Evolutionary conservation across 2,888 invertebrate species (phyloP).

Genomic region (Caenorhabditis imperialis): DNA sequence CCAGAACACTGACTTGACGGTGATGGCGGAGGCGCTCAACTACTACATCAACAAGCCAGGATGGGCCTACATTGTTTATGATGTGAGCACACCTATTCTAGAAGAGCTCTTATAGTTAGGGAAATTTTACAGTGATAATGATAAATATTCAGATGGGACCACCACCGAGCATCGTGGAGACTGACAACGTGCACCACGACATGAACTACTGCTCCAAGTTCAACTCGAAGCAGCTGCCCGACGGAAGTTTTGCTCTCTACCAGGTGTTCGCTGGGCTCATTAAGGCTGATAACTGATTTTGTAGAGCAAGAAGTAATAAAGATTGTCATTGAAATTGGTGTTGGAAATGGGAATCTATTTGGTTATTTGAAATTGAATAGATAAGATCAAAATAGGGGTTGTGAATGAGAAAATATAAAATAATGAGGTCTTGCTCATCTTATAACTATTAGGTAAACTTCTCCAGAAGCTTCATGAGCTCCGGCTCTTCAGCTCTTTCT

Average conservation of each 20-base stretch:
- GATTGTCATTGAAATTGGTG: too few relatives aligned
- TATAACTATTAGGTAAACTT: too few relatives aligned
- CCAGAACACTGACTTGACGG: slow-evolving; percentile 47
- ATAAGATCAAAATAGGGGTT: too few relatives aligned
- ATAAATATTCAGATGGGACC: slow-evolving; percentile 49
- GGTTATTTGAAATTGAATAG: too few relatives aligned
- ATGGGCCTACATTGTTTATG: slow-evolving; percentile 62
- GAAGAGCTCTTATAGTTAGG: background rate
- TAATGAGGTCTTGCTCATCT: too few relatives aligned
- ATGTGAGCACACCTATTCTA: slow-evolving; percentile 22
- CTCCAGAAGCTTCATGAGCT: too few relatives aligned
- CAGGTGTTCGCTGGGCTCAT: slow-evolving; percentile 43
- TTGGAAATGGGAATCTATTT: too few relatives aligned
- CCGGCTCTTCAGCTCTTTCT: too few relatives aligned
- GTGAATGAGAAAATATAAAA: too few relatives aligned
- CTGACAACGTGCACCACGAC: slow-evolving; percentile 57
- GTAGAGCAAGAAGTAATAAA: too few relatives aligned
- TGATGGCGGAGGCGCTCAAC: slow-evolving; percentile 53
- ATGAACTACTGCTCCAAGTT: slow-evolving; percentile 59
- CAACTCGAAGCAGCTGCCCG: slow-evolving; percentile 29
- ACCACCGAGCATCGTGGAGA: slow-evolving; percentile 43
- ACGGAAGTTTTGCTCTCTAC: slow-evolving; percentile 33
- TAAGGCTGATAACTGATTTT: slow-evolving; percentile 13
- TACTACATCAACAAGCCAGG: slow-evolving; percentile 60
- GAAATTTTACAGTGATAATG: background rate